Conservation (phyloP, 2,888 invertebrate genomes). For the Ochropleura leucogaster region DNA sequence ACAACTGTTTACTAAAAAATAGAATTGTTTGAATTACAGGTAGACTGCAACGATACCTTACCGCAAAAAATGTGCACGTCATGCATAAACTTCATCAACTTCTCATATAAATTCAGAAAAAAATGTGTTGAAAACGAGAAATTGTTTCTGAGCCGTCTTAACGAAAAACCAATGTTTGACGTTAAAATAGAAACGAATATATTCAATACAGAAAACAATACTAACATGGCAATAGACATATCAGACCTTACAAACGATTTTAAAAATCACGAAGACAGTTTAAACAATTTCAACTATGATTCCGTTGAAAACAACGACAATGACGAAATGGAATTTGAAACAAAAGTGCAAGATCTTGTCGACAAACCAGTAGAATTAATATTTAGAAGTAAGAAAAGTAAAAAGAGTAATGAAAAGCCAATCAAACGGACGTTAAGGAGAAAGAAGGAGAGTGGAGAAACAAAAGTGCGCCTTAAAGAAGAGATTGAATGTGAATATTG, state of each 20-base stretch:
- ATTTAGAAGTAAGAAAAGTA: slow-evolving; percentile 66
- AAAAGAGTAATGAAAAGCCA: slow-evolving; percentile 64
- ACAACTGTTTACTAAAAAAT: not conserved
- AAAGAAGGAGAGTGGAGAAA: slow-evolving; percentile 64
- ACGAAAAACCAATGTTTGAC: slow-evolving; percentile 32
- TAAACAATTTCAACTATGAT: slow-evolving; percentile 68
- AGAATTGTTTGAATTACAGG: slow-evolving; percentile 56
- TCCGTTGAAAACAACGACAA: slow-evolving; percentile 73
- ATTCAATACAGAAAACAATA: slow-evolving; percentile 46
- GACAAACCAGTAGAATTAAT: slow-evolving; percentile 61
- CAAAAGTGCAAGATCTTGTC: slow-evolving; percentile 56
- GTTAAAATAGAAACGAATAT: slow-evolving; percentile 69
- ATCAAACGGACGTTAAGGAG: slow-evolving; percentile 56
- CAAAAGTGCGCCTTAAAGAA: slow-evolving; percentile 72
- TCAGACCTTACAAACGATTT: slow-evolving; percentile 61
- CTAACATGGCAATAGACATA: slow-evolving; percentile 69
- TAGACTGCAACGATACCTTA: slow-evolving; percentile 67
- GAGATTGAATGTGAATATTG: slow-evolving; percentile 85
- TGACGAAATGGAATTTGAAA: slow-evolving; percentile 60
- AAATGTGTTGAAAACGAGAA: slow-evolving; percentile 71
- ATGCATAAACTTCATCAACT: slow-evolving; percentile 69
- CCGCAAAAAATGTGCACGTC: slow-evolving; percentile 73
- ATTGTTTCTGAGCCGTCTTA: slow-evolving; percentile 53
- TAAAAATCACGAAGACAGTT: slow-evolving; percentile 54
- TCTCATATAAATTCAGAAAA: slow-evolving; percentile 71